A percentile compares a stretch with the other conserved stretches of the same genome.
These are phyloP conservation scores for Onychomys torridus DNA, from an alignment of 2,797 vertebrate genomes.

Conservation along the genomic window DNA sequence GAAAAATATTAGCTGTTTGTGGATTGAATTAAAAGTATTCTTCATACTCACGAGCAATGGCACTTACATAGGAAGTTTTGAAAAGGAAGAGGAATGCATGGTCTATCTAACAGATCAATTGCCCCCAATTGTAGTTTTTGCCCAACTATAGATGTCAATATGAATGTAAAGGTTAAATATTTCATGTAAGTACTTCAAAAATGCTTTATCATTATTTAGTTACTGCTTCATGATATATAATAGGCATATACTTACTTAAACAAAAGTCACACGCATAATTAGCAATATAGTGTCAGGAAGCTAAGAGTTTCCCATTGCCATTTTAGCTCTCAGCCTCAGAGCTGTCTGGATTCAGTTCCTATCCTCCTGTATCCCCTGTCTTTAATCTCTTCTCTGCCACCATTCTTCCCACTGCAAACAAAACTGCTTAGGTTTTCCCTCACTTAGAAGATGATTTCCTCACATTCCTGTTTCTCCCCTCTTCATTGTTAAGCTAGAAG, in stretches of 20 bases:
- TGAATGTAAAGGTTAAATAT: conserved; percentile 41
- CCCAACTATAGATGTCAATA: conserved; percentile 28
- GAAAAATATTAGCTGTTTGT: not conserved
- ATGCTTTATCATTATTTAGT: conserved; percentile 25
- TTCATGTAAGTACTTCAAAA: not conserved
- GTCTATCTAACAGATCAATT: conserved; percentile 48
- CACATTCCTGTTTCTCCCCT: not conserved
- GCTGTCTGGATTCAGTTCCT: not conserved
- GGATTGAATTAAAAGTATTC: conserved; percentile 49
- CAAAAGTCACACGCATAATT: not conserved
- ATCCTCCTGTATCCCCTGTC: not conserved
- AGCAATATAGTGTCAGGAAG: not conserved
- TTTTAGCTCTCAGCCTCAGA: not conserved
- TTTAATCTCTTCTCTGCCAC: not conserved
- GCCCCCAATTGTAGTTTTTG: conserved; percentile 40
- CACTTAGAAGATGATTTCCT: conserved; percentile 23
- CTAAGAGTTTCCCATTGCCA: not conserved
- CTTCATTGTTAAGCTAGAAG: conserved; percentile 40
- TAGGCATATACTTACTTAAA: conserved; percentile 38
- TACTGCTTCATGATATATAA: not conserved
- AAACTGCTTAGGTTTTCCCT: conserved; percentile 3
- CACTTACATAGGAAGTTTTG: not conserved
- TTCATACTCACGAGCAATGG: conserved; percentile 52
- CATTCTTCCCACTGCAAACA: not conserved
- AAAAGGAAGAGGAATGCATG: conserved; percentile 52